Conservation (phyloP, 2,888 invertebrate genomes). For the Ophraella communa region DNA sequence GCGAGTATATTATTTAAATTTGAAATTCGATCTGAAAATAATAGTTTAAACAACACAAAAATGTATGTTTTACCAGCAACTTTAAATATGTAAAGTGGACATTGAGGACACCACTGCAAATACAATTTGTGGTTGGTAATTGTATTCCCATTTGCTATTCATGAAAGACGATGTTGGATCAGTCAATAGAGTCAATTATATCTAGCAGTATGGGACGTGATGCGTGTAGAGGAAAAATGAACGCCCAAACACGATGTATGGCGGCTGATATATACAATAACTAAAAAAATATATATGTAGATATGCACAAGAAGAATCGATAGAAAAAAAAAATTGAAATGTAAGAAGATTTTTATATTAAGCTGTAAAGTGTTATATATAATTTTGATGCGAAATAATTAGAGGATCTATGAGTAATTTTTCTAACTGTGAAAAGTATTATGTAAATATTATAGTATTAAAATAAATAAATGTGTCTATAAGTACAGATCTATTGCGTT, state of each 20-base stretch:
- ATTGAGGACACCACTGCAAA: conserved; percentile 6
- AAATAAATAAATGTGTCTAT: no score
- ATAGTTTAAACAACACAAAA: not conserved
- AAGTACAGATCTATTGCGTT: no score
- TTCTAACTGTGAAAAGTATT: no score
- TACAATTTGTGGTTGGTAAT: conserved; percentile 24
- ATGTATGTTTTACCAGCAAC: not conserved
- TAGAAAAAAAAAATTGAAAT: no score
- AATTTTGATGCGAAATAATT: no score
- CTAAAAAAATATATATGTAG: no score
- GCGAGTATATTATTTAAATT: not conserved
- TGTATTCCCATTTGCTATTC: conserved; percentile 31
- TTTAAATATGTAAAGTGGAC: not conserved
- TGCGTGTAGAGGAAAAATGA: conserved; percentile 14
- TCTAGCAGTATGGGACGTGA: conserved; percentile 28
- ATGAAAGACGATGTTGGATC: conserved; percentile 33
- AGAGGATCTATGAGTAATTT: no score
- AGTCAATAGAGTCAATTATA: conserved; percentile 35
- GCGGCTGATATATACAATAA: conserved; percentile 7
- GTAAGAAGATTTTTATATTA: no score
- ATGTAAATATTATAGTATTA: no score
- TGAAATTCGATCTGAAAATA: not conserved
- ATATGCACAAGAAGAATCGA: no score
- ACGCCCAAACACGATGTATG: conserved; percentile 7
- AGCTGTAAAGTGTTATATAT: no score